Conservation (phyloP, 2,888 invertebrate genomes). For the Caenorhabditis virilis region DNA sequence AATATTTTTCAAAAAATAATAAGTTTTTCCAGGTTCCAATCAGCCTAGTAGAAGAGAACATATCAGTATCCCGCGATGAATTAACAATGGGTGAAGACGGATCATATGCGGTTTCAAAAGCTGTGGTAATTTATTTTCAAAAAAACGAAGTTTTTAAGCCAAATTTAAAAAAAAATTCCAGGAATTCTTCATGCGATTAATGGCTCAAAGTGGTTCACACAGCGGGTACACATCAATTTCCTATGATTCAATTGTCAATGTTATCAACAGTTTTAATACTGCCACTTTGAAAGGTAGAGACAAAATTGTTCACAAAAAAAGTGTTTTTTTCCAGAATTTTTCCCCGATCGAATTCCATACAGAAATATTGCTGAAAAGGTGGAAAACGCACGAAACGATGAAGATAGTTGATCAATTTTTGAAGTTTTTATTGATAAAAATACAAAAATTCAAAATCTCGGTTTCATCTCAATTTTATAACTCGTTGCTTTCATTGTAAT, state of each 20-base stretch:
- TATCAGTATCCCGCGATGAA: constrained; percentile 4
- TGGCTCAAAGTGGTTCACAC: constrained; percentile 4
- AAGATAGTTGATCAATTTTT: too few species aligned
- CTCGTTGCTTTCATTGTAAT: constrained; percentile 32
- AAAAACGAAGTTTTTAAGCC: background rate
- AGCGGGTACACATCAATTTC: constrained; percentile 4
- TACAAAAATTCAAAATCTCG: constrained; percentile 8
- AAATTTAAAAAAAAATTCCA: constrained; percentile 8
- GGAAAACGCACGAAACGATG: too few species aligned
- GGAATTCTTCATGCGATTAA: constrained; percentile 21
- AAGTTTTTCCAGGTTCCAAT: constrained; percentile 20
- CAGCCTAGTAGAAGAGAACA: constrained; percentile 11
- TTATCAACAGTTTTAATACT: constrained; percentile 15
- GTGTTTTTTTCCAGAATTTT: too few species aligned
- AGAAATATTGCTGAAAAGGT: too few species aligned
- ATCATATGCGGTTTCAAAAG: constrained; percentile 20
- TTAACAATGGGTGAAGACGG: constrained; percentile 14
- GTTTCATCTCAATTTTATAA: constrained; percentile 18
- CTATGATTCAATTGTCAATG: constrained; percentile 21
- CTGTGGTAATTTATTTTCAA: constrained; percentile 13
- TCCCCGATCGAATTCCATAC: too few species aligned
- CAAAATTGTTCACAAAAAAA: background rate
- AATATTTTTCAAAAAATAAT: too few species aligned
- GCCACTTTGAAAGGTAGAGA: constrained; percentile 20
- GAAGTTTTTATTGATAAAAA: too few species aligned